Base-by-base conservation (phyloP, 1,140 invertebrate species). In the Neodiprion pinetum region DNA sequence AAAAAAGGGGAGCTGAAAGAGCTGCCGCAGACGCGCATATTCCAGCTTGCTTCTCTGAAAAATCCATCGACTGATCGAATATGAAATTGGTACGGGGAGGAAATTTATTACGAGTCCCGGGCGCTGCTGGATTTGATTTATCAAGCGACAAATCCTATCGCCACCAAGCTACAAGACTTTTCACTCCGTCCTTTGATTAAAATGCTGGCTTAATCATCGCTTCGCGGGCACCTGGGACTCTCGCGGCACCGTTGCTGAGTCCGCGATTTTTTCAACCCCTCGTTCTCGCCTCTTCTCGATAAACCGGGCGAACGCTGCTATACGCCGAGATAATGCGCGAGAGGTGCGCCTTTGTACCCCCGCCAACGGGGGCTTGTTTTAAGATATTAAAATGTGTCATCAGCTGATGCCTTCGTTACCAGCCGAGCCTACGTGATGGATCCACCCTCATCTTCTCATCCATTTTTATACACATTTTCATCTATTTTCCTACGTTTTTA, bases 381-480 rank as follows among this genome's bases (percentile, higher is more conserved):
- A 87, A 86, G 85, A 86, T 86, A 87, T 87, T 87, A 86, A 87
- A 87, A 87, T 85, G 80, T 85, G 85, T 84, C 86, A 87, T 86
- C 85, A 84, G 82, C 80, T 85, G 83, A 85, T 86, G 83, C 77
- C 83, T 84, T 85, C 80, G 82, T 84, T 87, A 84, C 77, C 67
- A 77, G 75, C 76, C 77, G 76, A 40, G 28, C 28, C 28, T 40
- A 1, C 28, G 78, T 82, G 83, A 83, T 86, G 84, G 82, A 84
- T 84, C 74, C 76, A 40, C 28, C 28, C 28, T 40, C 28, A 5
- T 40, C 28, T 40, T 40, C 28, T 40, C 28, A 40, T 40, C 28
- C 28, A 40, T 40, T 40, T 40, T 40, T 40, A 40, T 40, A 40
- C 28, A 40, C 28, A 5, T 40, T 40, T 40, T 40, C 28, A 40